phyloP scores from a whole-genome alignment of 2,113 vertebrate genomes.

The Ammospiza nelsoni region DNA sequence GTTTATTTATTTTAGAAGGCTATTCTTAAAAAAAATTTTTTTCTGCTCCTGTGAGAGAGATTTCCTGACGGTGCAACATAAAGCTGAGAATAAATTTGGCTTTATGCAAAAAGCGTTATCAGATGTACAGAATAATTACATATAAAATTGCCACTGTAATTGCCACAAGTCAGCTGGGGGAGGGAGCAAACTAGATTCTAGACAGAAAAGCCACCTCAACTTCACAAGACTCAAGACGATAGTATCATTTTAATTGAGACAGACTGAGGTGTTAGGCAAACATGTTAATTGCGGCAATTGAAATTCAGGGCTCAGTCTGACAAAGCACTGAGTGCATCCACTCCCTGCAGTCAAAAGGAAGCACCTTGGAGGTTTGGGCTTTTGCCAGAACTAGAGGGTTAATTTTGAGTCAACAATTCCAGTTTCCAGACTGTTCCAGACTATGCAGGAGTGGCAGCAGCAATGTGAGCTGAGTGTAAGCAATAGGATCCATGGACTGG shows the following conservation, averaged over 20 bases:
- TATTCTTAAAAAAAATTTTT: not conserved
- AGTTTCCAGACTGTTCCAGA: conserved; percentile 48
- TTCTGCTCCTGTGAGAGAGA: not conserved
- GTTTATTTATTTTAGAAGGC: not conserved
- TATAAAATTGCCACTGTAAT: conserved; percentile 41
- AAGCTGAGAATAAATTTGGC: not conserved
- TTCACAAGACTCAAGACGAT: conserved; percentile 40
- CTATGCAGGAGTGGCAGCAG: not conserved
- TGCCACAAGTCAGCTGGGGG: conserved; percentile 5
- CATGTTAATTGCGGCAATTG: conserved; percentile 31
- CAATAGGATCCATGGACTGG: not conserved
- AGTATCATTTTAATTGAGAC: conserved; percentile 64
- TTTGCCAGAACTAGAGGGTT: conserved; percentile 29
- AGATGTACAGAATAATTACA: conserved; percentile 38
- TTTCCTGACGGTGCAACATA: not conserved
- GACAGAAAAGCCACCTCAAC: conserved; percentile 48
- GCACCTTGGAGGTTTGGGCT: conserved; percentile 50
- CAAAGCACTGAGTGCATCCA: conserved; percentile 18
- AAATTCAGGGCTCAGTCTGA: conserved; percentile 50
- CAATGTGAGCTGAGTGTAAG: not conserved
- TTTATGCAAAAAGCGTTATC: not conserved
- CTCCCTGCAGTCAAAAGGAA: conserved; percentile 56
- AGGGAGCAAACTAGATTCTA: conserved; percentile 7
- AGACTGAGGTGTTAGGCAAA: conserved; percentile 53
- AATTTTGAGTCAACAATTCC: conserved; percentile 36